These are phyloP conservation scores for Galerucella calmariensis DNA, from an alignment of 2,888 invertebrate genomes.

Conservation along the genomic window DNA sequence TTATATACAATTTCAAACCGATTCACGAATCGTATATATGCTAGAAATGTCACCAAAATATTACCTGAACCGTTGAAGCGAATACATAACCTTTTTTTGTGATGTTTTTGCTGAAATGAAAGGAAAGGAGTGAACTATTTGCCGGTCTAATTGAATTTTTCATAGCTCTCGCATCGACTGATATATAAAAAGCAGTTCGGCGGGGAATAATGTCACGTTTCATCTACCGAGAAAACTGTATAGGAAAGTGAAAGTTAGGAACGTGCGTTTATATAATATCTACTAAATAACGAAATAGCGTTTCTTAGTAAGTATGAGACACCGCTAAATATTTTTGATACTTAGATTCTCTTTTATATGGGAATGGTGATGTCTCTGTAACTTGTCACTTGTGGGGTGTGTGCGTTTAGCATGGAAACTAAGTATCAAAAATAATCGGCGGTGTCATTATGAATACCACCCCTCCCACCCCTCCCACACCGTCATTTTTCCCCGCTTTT, in stretches of 20 bases:
- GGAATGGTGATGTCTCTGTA: too few relatives aligned
- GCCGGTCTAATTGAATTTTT: conserved; percentile 30
- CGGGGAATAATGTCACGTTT: conserved; percentile 30
- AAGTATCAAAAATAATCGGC: too few relatives aligned
- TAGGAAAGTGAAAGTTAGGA: conserved; percentile 43
- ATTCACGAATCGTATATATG: not conserved
- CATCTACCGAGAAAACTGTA: conserved; percentile 21
- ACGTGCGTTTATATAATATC: conserved; percentile 44
- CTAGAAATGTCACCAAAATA: not conserved
- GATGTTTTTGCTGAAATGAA: conserved; percentile 5
- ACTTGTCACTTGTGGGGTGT: too few relatives aligned
- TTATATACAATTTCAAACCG: not conserved
- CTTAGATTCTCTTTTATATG: too few relatives aligned
- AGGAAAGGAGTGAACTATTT: conserved; percentile 16
- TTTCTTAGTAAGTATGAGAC: conserved; percentile 13
- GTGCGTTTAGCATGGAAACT: too few relatives aligned
- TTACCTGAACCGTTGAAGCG: not conserved
- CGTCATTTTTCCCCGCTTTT: too few relatives aligned
- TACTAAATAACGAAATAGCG: conserved; percentile 38
- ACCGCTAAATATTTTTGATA: too few relatives aligned
- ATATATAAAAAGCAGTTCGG: conserved; percentile 23
- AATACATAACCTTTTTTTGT: conserved; percentile 4
- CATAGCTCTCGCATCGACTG: conserved; percentile 23
- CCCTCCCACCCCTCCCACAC: too few relatives aligned
- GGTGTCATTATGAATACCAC: too few relatives aligned